Conservation (phyloP, 2,888 invertebrate genomes). For the Agrotis exclamationis region DNA sequence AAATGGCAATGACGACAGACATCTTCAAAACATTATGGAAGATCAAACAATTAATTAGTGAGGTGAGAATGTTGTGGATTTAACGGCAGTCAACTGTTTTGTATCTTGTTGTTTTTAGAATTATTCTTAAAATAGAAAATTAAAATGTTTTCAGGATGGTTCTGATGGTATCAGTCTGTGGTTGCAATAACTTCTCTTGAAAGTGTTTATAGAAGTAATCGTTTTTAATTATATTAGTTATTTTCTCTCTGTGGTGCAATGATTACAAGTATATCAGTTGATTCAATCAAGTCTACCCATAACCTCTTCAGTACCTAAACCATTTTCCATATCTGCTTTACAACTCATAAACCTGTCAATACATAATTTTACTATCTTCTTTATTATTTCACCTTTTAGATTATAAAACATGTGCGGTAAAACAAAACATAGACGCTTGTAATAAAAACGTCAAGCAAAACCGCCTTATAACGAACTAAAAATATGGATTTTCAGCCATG, state of each 20-base stretch:
- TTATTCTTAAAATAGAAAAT: neutral
- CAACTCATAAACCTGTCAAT: slow-evolving; percentile 45
- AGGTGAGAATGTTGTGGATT: slow-evolving; percentile 32
- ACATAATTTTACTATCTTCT: slow-evolving; percentile 31
- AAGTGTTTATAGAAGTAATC: too few species aligned
- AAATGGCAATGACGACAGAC: slow-evolving; percentile 46
- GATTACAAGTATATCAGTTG: neutral
- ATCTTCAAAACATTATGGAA: slow-evolving; percentile 44
- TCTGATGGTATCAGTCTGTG: neutral
- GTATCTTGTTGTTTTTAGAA: slow-evolving; percentile 3
- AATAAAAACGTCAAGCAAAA: slow-evolving; percentile 69
- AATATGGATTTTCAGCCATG: slow-evolving; percentile 71
- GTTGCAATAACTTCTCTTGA: too few species aligned
- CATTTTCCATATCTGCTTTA: slow-evolving; percentile 14
- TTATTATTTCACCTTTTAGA: slow-evolving; percentile 36
- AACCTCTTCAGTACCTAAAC: slow-evolving; percentile 8
- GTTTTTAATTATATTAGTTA: neutral
- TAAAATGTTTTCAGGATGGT: neutral
- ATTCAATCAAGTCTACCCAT: neutral
- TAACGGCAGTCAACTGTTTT: neutral
- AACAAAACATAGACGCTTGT: slow-evolving; percentile 63
- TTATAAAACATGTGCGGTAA: slow-evolving; percentile 55
- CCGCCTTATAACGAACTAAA: slow-evolving; percentile 66
- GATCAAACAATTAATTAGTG: slow-evolving; percentile 54
- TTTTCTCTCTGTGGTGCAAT: neutral